Conservation (phyloP, 2,113 vertebrate species). For the Mustelus asterias region DNA sequence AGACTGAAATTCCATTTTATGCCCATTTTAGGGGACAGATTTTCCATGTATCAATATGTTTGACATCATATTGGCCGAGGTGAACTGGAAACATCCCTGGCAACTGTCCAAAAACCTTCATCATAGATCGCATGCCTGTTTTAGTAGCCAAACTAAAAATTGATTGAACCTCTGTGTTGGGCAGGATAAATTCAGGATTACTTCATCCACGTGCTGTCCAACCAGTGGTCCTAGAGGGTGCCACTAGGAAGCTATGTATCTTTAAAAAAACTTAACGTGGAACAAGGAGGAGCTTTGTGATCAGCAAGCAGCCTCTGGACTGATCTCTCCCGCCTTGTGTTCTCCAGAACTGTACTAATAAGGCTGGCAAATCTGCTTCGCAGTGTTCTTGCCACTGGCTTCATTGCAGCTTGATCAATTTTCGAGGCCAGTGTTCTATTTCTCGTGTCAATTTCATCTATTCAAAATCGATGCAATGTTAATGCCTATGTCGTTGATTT, state of each 20-base stretch:
- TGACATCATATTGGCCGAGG: neutral
- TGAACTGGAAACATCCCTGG: neutral
- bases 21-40: neutral
- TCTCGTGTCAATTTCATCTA: conserved; percentile 21
- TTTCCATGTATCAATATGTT: neutral
- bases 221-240: neutral
- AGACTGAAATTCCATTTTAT: neutral
- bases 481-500: neutral
- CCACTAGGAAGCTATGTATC: neutral
- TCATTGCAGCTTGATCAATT: neutral
- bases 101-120: neutral
- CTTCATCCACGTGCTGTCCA: neutral
- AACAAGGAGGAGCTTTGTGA: neutral
- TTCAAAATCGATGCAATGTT: conserved; percentile 18
- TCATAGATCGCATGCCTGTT: neutral
- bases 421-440: neutral
- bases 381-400: neutral
- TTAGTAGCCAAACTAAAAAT: neutral
- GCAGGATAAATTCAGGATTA: neutral
- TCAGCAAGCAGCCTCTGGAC: neutral
- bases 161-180: neutral
- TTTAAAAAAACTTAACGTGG: neutral
- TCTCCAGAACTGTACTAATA: neutral
- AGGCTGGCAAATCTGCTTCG: neutral
- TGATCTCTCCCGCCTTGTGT: neutral